Evolutionary conservation across 92 coral and sea anemone species (phyloP).

Genomic region (Phenganax subtilis): DNA sequence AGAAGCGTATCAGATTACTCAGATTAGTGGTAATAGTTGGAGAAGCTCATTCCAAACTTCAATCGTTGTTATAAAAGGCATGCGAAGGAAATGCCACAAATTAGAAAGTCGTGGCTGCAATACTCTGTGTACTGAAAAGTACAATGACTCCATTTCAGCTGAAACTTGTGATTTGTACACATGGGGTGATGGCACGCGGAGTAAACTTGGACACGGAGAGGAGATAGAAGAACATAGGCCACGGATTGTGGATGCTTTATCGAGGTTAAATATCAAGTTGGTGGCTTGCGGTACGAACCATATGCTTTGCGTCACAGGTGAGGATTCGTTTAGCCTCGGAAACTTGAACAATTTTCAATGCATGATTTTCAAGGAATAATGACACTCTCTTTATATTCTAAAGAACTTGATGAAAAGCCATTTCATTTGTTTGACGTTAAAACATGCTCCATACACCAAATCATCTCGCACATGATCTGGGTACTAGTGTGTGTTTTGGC

Average conservation of each 20-base stretch:
- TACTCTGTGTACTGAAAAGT: background rate
- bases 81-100: too few species aligned
- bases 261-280: constrained; percentile 60
- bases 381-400: background rate
- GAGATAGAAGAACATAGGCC: constrained; percentile 81
- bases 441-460: too few species aligned
- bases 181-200: constrained; percentile 93
- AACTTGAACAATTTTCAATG: background rate
- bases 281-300: constrained; percentile 79
- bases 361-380: background rate
- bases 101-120: too few species aligned
- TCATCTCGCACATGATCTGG: too few species aligned
- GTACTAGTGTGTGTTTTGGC: too few species aligned
- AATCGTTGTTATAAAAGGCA: too few species aligned
- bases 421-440: too few species aligned
- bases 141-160: background rate
- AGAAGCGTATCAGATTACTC: too few species aligned
- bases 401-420: too few species aligned
- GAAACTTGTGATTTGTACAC: constrained; percentile 86
- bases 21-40: too few species aligned
- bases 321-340: background rate
- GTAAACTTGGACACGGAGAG: constrained; percentile 97
- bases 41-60: too few species aligned
- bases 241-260: constrained; percentile 74
- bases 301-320: constrained; percentile 73